Evolutionary conservation across 1,140 invertebrate genomes (phyloP), one percentile per base, ranked within the genome.

Genomic region (Muscidifurax raptorellus): DNA sequence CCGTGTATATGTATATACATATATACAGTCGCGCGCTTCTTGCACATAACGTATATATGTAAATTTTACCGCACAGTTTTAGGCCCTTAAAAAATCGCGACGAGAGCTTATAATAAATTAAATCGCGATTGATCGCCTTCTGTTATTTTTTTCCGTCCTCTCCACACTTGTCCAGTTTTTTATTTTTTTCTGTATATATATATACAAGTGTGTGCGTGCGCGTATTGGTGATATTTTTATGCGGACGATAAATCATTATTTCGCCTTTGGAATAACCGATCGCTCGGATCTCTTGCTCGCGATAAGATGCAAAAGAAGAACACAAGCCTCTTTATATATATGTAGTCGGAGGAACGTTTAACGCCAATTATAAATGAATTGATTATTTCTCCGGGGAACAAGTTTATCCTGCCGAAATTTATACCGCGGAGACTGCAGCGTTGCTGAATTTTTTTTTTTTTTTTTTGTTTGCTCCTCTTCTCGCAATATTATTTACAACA

Each of bases 81-180:
- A n/a, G 75, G 18, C 82, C 80, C 88, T 69, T 78, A 67, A 69
- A 69, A 69, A 69, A 69, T 89, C 86, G 36, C 87, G 87, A 86
- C 32, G 18, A 67, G 22, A 59, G 22, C 47, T 1, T n/a, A 83
- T 82, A 82, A 89, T 89, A 89, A 90, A 90, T 90, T 88, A 88
- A 87, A 88, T 86, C 87, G 83, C 74, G 84, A 89, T 88, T 83
- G 84, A 89, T 89, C 85, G 87, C 18, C 28, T 72, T 27, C 5
- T 6, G 52, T 22, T 9, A 1, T 59, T 44, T 80, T 44, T 69
- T 22, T 2, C 12, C n/a, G n/a, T 44, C 44, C 44, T 28, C 44
- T 75, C 36, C 44, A 32, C 72, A 6, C 36, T 67, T 69, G n/a
- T 75, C 69, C 2, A 10, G 30, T 36, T 72, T 9, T 36, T 1